A percentile compares a stretch with the other conserved stretches of the same genome.
phyloP scores from a whole-genome alignment of 2,797 vertebrate species.

The Balearica regulorum region DNA sequence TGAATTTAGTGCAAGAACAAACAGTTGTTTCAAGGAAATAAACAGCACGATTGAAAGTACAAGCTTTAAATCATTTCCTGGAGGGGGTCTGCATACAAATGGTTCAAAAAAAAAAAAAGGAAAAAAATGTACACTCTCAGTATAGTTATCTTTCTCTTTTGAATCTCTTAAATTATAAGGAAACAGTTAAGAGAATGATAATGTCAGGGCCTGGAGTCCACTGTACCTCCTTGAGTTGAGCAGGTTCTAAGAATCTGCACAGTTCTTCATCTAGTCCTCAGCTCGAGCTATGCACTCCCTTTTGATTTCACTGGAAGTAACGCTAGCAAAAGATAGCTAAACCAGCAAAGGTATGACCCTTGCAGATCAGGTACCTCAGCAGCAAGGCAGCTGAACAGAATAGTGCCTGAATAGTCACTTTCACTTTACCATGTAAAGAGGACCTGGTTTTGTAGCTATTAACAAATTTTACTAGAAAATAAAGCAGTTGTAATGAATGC shows the following conservation, averaged over 20 bases:
- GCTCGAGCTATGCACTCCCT: neutral
- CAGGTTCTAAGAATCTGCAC: neutral
- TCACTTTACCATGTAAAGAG: neutral
- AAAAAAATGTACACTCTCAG: neutral
- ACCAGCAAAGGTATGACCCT: neutral
- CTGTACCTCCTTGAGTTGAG: neutral
- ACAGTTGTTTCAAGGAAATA: neutral
- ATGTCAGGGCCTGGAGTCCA: neutral
- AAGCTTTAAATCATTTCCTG: neutral
- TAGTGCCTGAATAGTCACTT: neutral
- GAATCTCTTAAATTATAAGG: neutral
- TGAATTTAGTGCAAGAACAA: slow-evolving; percentile 31
- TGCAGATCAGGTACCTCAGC: neutral
- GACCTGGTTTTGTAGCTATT: neutral
- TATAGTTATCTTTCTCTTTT: neutral
- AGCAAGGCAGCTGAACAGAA: neutral
- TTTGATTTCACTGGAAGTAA: neutral
- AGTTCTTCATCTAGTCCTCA: neutral
- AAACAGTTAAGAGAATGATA: neutral
- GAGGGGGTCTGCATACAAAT: neutral
- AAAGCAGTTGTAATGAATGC: neutral
- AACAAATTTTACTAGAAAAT: neutral
- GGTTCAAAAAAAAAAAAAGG: neutral
- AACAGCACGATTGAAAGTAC: neutral
- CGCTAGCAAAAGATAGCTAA: neutral